Evolutionary conservation across 37 sponge, comb jelly and placozoan genomes (phyloP), one percentile per base, ranked within the genome.

Genomic region (Cladorhizidae sp.): DNA sequence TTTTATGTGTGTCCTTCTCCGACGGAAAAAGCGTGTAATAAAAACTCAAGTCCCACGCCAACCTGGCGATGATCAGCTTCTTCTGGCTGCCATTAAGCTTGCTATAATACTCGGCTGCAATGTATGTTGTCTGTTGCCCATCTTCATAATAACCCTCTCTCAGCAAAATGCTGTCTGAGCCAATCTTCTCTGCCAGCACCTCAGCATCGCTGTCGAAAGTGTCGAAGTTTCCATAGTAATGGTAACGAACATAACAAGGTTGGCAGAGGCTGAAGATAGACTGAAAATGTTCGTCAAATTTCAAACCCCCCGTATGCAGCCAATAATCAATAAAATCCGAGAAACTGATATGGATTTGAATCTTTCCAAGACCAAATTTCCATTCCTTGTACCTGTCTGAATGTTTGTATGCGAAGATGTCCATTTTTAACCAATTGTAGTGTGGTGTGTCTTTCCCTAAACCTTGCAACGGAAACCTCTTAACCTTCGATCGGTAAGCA

Each of bases 171-270:
- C 39, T 15, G 6, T 41, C 17, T 3, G 25, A 2, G 8, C 45
- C 64, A 32, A 79, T 68, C 23, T 54, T 36, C 15, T 64, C 39
- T 6, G 68, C 28, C 54, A 79, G 50, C 22, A 79, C 80, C 23
- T 51, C 17, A 11, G 80, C 69, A 69, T 79, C 80, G 15, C 29
- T 18, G 28, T 67, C 50, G 50, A 79, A 79, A 7, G 65, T 43
- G 28, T 64, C n/a, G 25, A 81, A 81, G 49, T 81, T 59, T 3
- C 82, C 82, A 36, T 81, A 81, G 50, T 69, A 81, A 61, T 72
- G 43, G 51, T 69, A 81, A 26, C 59, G 64, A 7, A 70, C 71
- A 12, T 35, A 23, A n/a, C 82, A 81, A 23, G 82, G 82, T 38
- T 57, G 20, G 39, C 82, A 81, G 20, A 81, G 57, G 50, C 28